These are phyloP conservation scores for Machimus rusticus DNA, from an alignment of 2,888 invertebrate species.

Conservation along the genomic window DNA sequence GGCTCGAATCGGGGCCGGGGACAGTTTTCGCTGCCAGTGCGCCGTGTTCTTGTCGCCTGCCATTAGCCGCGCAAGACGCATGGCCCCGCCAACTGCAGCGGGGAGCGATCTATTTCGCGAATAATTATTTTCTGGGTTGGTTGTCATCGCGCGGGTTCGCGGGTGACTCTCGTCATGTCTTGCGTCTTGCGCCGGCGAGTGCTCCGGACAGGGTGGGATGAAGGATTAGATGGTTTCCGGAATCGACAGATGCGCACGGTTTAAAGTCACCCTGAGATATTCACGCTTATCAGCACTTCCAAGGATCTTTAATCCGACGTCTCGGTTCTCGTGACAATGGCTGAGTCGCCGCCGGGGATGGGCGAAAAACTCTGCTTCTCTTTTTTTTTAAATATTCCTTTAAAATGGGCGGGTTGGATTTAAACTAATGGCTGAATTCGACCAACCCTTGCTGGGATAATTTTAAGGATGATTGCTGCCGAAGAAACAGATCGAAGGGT, in stretches of 20 bases:
- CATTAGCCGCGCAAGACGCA: slow-evolving; percentile 26
- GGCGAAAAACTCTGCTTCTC: neutral
- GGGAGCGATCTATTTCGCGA: slow-evolving; percentile 32
- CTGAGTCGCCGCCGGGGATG: neutral
- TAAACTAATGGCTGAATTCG: neutral
- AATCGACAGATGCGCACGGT: slow-evolving; percentile 34
- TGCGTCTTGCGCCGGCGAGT: neutral
- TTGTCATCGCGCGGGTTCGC: neutral
- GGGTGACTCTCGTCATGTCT: neutral
- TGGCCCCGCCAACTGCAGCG: neutral
- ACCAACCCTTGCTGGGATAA: slow-evolving; percentile 34
- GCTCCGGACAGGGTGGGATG: neutral
- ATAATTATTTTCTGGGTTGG: slow-evolving; percentile 21
- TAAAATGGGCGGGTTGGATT: slow-evolving; percentile 22
- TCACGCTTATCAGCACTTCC: slow-evolving; percentile 32
- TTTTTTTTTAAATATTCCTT: neutral
- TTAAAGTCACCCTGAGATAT: neutral
- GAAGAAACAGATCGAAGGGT: neutral
- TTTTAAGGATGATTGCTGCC: neutral
- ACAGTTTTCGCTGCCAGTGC: slow-evolving; percentile 20
- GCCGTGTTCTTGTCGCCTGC: slow-evolving; percentile 36
- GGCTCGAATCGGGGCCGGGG: neutral
- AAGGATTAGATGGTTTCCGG: neutral
- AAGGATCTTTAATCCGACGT: slow-evolving; percentile 30
- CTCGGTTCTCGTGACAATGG: slow-evolving; percentile 13